Conservation (phyloP, 2,113 vertebrate species). For the zebrafish (Danio rerio) region DNA sequence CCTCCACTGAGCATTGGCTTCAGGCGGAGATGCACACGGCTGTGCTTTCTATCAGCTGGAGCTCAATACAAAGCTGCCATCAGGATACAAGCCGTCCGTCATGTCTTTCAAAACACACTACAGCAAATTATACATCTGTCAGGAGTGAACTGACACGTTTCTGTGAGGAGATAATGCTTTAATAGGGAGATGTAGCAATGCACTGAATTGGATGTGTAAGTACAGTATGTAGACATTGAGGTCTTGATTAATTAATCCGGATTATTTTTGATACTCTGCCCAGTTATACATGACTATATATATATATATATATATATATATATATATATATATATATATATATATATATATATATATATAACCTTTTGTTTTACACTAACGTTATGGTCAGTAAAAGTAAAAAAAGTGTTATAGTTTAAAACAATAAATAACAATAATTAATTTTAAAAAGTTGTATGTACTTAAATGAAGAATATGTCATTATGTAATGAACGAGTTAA, state of each 20-base stretch:
- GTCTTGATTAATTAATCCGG: background rate
- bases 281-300: no score
- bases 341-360: no score
- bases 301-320: no score
- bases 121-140: slow-evolving; percentile 1
- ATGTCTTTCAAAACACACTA: background rate
- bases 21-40: slow-evolving; percentile 19
- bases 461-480: no score
- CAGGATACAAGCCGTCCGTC: background rate
- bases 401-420: no score
- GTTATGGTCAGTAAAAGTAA: no score
- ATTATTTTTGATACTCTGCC: background rate
- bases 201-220: background rate
- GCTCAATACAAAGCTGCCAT: background rate
- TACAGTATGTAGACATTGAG: background rate
- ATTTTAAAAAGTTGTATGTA: no score
- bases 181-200: background rate
- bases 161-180: background rate
- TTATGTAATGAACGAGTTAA: no score
- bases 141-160: background rate
- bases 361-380: no score
- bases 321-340: no score
- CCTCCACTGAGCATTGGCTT: slow-evolving; percentile 42
- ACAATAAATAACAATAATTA: no score
- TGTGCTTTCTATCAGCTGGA: slow-evolving; percentile 35